phyloP scores from a whole-genome alignment of 2,113 vertebrate genomes.

The Sigmodon hispidus region DNA sequence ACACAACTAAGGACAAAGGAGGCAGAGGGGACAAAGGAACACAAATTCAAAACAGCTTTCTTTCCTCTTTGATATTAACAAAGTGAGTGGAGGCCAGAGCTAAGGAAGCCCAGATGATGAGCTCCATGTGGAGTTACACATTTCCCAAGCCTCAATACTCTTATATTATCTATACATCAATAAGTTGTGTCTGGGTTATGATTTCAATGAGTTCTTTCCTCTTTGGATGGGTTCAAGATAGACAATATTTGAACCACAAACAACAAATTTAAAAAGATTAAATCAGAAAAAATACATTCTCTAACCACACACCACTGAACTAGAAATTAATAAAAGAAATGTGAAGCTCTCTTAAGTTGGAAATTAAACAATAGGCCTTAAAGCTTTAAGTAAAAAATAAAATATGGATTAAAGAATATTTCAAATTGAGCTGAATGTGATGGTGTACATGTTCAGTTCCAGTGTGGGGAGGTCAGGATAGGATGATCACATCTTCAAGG shows the following conservation, averaged over 20 bases:
- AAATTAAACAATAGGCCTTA: not conserved
- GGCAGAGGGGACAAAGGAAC: not conserved
- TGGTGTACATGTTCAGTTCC: too few relatives aligned
- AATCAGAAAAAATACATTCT: not conserved
- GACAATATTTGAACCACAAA: not conserved
- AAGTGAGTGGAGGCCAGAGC: not conserved
- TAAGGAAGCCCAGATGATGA: not conserved
- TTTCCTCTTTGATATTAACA: not conserved
- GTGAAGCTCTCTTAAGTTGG: not conserved
- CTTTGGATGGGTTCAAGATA: not conserved
- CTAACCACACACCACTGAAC: not conserved
- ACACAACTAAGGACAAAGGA: not conserved
- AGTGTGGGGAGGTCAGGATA: not conserved
- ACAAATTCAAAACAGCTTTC: not conserved
- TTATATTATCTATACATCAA: not conserved
- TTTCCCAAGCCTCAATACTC: not conserved
- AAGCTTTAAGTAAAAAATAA: constrained; percentile 21
- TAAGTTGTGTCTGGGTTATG: not conserved
- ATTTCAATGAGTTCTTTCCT: not conserved
- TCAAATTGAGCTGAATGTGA: not conserved
- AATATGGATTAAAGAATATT: not conserved
- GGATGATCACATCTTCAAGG: not conserved
- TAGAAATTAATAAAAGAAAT: not conserved
- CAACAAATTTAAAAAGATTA: not conserved
- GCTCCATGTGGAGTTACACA: not conserved